Conservation (phyloP, 1,140 invertebrate genomes). For the Matsumurasca onukii region DNA sequence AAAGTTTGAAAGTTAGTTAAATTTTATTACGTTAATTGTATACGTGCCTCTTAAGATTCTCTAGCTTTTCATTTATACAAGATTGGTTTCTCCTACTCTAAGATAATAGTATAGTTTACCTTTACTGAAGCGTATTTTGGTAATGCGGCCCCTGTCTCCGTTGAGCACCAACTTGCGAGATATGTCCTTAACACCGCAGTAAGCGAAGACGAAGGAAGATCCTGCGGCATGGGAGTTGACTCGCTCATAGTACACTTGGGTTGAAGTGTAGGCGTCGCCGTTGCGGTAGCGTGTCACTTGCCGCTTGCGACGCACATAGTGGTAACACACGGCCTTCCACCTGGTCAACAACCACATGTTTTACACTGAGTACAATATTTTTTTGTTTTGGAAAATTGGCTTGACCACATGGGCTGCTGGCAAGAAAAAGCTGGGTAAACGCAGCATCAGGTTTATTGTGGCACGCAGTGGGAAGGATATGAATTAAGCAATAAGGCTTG, state of each 20-base stretch:
- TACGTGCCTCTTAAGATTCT: no score
- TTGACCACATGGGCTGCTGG: no score
- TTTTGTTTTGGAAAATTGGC: no score
- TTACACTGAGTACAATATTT: neutral
- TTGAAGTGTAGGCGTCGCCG: slow-evolving; percentile 78
- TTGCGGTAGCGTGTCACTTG: slow-evolving; percentile 77
- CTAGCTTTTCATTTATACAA: no score
- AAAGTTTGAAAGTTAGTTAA: no score
- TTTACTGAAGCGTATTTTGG: slow-evolving; percentile 75
- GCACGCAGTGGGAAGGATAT: no score
- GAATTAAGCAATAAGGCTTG: no score
- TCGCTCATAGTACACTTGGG: slow-evolving; percentile 82
- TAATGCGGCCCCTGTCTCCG: slow-evolving; percentile 67
- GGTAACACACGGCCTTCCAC: slow-evolving; percentile 87
- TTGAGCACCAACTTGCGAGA: slow-evolving; percentile 68
- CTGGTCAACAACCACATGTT: slow-evolving; percentile 29
- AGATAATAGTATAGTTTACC: no score
- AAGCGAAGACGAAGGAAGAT: slow-evolving; percentile 74
- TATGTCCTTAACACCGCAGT: slow-evolving; percentile 79
- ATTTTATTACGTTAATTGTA: no score
- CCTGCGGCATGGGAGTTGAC: slow-evolving; percentile 80
- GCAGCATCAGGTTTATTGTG: no score
- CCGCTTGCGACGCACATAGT: slow-evolving; percentile 77
- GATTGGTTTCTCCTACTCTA: no score
- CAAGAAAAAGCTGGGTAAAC: no score